These are phyloP conservation scores for Athalia rosae DNA, from an alignment of 2,888 invertebrate species.

Conservation along the genomic window DNA sequence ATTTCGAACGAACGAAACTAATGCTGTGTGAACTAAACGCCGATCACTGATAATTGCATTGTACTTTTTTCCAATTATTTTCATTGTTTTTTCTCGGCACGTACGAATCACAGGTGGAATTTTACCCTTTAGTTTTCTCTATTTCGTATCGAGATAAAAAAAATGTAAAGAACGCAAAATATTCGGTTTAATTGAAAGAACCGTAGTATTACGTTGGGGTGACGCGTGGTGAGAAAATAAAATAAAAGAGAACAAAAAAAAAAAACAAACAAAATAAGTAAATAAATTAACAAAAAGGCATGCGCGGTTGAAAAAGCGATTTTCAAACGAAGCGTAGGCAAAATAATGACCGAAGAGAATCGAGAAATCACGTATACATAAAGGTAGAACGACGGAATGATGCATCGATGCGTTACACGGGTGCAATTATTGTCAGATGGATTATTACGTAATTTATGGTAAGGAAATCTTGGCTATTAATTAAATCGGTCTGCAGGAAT, in stretches of 20 bases:
- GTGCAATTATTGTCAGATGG: conserved; percentile 24
- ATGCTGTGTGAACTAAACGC: too few species aligned
- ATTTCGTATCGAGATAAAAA: not conserved
- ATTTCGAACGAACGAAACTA: too few species aligned
- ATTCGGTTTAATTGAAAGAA: too few species aligned
- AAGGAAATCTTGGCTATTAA: conserved; percentile 3
- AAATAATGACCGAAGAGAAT: conserved; percentile 14
- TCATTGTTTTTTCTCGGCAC: too few species aligned
- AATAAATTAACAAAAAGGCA: not conserved
- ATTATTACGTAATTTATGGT: conserved; percentile 38
- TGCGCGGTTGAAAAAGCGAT: not conserved
- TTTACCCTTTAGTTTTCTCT: too few species aligned
- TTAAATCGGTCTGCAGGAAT: conserved; percentile 21
- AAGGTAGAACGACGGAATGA: not conserved
- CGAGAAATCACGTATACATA: not conserved
- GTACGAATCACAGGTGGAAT: too few species aligned
- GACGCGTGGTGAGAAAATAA: not conserved
- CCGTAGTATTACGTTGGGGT: too few species aligned
- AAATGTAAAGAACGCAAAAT: too few species aligned
- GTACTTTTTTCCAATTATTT: too few species aligned
- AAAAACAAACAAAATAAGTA: not conserved
- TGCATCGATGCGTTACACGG: conserved; percentile 24
- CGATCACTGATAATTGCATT: too few species aligned
- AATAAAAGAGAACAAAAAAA: not conserved
- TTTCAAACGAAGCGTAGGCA: conserved; percentile 28